Conservation (phyloP, 2,888 invertebrate species). For the Agrilus mali region DNA sequence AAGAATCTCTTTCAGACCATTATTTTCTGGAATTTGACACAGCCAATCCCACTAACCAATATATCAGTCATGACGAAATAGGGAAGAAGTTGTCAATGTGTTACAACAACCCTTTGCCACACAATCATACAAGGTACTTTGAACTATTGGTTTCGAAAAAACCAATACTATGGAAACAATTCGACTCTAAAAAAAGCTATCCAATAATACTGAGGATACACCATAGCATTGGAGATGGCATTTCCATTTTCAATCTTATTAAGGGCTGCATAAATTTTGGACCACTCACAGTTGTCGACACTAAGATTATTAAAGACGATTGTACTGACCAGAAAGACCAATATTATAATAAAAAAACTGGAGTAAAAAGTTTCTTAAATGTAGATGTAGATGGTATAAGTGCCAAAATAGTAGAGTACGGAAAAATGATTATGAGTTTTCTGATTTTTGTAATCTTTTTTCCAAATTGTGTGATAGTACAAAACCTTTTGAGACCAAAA, state of each 20-base stretch:
- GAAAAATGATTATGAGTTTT: too few species aligned
- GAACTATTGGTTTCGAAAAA: slow-evolving; percentile 36
- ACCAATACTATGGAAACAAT: slow-evolving; percentile 13
- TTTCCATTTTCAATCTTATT: slow-evolving; percentile 37
- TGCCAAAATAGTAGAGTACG: too few species aligned
- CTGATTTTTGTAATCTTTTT: background rate
- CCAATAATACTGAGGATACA: slow-evolving; percentile 42
- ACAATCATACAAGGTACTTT: slow-evolving; percentile 36
- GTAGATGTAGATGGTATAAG: too few species aligned
- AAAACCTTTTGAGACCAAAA: slow-evolving; percentile 13
- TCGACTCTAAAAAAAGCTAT: background rate
- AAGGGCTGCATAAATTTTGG: background rate
- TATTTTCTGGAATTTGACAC: slow-evolving; percentile 2
- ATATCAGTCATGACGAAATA: too few species aligned
- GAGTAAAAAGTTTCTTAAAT: too few species aligned
- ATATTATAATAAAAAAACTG: too few species aligned
- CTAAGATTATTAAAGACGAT: too few species aligned
- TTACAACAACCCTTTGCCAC: slow-evolving; percentile 33
- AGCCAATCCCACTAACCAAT: background rate
- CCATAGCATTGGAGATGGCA: slow-evolving; percentile 43
- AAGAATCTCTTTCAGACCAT: slow-evolving; percentile 21
- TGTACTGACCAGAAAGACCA: too few species aligned
- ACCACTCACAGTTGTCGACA: too few species aligned
- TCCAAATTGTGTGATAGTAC: background rate
- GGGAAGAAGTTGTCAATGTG: too few species aligned